These are phyloP conservation scores for Limanda limanda DNA, from an alignment of 2,113 vertebrate genomes.

Conservation along the genomic window DNA sequence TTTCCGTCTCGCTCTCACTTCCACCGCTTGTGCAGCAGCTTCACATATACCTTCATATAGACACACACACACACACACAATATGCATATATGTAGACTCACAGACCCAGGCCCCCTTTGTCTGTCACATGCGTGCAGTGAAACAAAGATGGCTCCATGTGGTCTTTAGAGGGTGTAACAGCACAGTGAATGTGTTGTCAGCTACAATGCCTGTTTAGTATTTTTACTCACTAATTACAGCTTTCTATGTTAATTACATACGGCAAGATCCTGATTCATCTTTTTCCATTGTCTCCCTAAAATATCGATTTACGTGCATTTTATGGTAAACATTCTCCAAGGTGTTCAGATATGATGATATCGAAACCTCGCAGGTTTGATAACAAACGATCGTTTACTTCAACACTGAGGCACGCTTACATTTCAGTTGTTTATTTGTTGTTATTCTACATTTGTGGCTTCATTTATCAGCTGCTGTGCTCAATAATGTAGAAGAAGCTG, in stretches of 20 bases:
- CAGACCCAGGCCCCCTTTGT: slow-evolving; percentile 9
- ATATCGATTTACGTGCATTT: background rate
- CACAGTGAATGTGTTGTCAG: slow-evolving; percentile 15
- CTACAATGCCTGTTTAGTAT: slow-evolving; percentile 4
- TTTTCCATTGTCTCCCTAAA: slow-evolving; percentile 9
- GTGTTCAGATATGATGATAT: background rate
- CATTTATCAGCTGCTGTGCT: background rate
- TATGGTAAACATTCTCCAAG: background rate
- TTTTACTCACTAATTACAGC: slow-evolving; percentile 33
- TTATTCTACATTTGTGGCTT: background rate
- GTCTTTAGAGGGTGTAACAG: slow-evolving; percentile 11
- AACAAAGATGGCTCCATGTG: slow-evolving; percentile 21
- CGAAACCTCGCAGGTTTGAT: background rate
- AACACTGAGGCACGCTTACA: background rate
- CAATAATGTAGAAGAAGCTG: background rate
- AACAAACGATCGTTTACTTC: background rate
- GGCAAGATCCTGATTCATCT: slow-evolving; percentile 7
- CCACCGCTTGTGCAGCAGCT: slow-evolving; percentile 24
- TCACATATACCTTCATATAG: background rate
- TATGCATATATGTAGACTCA: background rate
- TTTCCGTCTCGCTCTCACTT: slow-evolving; percentile 30
- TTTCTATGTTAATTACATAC: slow-evolving; percentile 27
- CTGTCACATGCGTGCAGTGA: background rate
- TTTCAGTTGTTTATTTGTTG: background rate
- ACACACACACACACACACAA: slow-evolving; percentile 1